Evolutionary conservation across 2,797 vertebrate species (phyloP).

Genomic region (Menidia menidia): DNA sequence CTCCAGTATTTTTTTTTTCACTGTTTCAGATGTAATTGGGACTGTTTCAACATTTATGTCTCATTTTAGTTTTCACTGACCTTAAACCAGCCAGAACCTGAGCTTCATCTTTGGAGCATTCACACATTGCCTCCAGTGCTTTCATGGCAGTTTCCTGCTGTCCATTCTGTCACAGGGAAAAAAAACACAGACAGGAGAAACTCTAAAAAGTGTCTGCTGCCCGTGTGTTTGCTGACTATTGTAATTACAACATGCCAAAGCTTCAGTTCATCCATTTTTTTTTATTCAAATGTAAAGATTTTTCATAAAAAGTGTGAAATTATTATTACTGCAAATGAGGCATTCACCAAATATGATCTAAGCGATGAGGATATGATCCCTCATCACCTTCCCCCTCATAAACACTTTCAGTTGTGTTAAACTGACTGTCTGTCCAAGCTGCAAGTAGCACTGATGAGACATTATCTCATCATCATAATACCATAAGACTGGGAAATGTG

Average conservation of each 20-base stretch:
- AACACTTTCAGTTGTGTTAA: slow-evolving; percentile 14
- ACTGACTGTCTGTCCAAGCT: slow-evolving; percentile 16
- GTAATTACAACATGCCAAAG: background rate
- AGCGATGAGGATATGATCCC: slow-evolving; percentile 16
- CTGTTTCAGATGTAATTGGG: background rate
- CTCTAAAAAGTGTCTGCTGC: background rate
- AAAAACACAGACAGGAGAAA: slow-evolving; percentile 35
- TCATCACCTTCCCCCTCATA: slow-evolving; percentile 17
- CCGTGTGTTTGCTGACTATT: slow-evolving; percentile 8
- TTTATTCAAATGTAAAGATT: background rate
- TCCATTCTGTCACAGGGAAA: slow-evolving; percentile 78
- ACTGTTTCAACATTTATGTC: background rate
- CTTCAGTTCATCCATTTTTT: background rate
- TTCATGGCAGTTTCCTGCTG: slow-evolving; percentile 85
- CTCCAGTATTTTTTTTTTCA: background rate
- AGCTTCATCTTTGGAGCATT: slow-evolving; percentile 80
- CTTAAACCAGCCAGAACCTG: slow-evolving; percentile 87
- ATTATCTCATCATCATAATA: slow-evolving; percentile 8
- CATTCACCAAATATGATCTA: slow-evolving; percentile 16
- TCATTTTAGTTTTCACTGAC: slow-evolving; percentile 73
- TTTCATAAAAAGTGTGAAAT: slow-evolving; percentile 12
- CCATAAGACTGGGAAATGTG: slow-evolving; percentile 4
- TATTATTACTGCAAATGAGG: background rate
- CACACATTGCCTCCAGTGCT: slow-evolving; percentile 88
- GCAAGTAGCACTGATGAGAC: slow-evolving; percentile 13